These are phyloP conservation scores for Isotomurus palustris DNA, from an alignment of 2,888 invertebrate species.

Conservation along the genomic window DNA sequence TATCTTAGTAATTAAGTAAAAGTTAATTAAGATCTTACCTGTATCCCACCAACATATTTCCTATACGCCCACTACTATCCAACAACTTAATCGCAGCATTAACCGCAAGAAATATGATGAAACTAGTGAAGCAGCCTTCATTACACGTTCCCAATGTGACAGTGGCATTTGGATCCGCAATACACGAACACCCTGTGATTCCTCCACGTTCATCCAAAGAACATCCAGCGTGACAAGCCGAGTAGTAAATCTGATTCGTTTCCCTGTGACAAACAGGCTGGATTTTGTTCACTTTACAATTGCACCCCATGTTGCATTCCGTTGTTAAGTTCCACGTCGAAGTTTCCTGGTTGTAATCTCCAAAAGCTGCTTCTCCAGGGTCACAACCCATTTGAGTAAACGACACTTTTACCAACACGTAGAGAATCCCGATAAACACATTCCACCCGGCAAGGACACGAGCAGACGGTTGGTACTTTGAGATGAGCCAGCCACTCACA, in stretches of 20 bases:
- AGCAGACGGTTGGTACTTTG: slow-evolving; percentile 57
- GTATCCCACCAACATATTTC: slow-evolving; percentile 62
- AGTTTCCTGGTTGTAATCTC: slow-evolving; percentile 10
- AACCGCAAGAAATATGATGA: slow-evolving; percentile 47
- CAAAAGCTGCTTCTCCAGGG: slow-evolving; percentile 34
- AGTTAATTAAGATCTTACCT: slow-evolving; percentile 52
- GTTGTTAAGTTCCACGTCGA: slow-evolving; percentile 52
- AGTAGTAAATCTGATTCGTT: slow-evolving; percentile 60
- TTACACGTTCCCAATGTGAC: slow-evolving; percentile 56
- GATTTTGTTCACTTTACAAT: slow-evolving; percentile 58
- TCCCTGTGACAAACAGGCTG: slow-evolving; percentile 62
- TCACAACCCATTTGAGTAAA: slow-evolving; percentile 46
- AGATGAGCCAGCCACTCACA: slow-evolving; percentile 58
- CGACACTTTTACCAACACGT: slow-evolving; percentile 55
- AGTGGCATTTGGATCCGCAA: slow-evolving; percentile 45
- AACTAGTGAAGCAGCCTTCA: slow-evolving; percentile 55
- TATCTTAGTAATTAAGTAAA: not conserved
- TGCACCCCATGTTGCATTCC: slow-evolving; percentile 59
- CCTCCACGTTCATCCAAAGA: slow-evolving; percentile 50
- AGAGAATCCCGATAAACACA: slow-evolving; percentile 58
- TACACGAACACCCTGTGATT: slow-evolving; percentile 50
- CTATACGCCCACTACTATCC: slow-evolving; percentile 63
- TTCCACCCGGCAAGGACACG: slow-evolving; percentile 61
- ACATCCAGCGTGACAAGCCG: slow-evolving; percentile 71
- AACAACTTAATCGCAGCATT: slow-evolving; percentile 56